Evolutionary conservation across 2,113 vertebrate species (phyloP).

Genomic region (Trematomus loennbergii): DNA sequence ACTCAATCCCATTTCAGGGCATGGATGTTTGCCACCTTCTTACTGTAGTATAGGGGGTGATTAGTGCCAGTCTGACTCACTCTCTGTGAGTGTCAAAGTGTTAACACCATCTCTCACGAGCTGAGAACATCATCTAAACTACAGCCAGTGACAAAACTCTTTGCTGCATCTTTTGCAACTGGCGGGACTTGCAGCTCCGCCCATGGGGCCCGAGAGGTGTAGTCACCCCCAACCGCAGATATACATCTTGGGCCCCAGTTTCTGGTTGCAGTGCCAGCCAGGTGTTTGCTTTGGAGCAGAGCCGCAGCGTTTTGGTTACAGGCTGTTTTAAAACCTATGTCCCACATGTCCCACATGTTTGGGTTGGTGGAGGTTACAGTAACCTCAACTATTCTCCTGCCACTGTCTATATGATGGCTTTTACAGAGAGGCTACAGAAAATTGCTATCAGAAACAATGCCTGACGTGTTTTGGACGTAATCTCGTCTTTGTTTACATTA

Average conservation of each 20-base stretch:
- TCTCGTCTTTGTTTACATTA: no score
- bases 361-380: conserved; percentile 32
- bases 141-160: neutral
- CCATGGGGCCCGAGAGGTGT: conserved; percentile 37
- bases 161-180: conserved; percentile 46
- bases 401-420: conserved; percentile 29
- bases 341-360: conserved; percentile 47
- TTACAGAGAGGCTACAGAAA: conserved; percentile 16
- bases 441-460: no score
- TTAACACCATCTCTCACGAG: conserved; percentile 16
- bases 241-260: conserved; percentile 31
- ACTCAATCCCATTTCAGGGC: conserved; percentile 12
- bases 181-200: conserved; percentile 22
- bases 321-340: conserved; percentile 60
- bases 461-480: no score
- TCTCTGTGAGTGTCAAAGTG: conserved; percentile 13
- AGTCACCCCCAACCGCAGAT: conserved; percentile 52
- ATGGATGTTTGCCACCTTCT: neutral
- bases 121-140: conserved; percentile 4
- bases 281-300: conserved; percentile 67
- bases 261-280: conserved; percentile 55
- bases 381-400: conserved; percentile 37
- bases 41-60: neutral
- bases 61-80: conserved; percentile 19
- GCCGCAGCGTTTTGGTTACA: conserved; percentile 54